A percentile compares a stretch with the other conserved stretches of the same genome.
Evolutionary conservation across 2,113 vertebrate genomes (phyloP).

Genomic region (Chionis minor): DNA sequence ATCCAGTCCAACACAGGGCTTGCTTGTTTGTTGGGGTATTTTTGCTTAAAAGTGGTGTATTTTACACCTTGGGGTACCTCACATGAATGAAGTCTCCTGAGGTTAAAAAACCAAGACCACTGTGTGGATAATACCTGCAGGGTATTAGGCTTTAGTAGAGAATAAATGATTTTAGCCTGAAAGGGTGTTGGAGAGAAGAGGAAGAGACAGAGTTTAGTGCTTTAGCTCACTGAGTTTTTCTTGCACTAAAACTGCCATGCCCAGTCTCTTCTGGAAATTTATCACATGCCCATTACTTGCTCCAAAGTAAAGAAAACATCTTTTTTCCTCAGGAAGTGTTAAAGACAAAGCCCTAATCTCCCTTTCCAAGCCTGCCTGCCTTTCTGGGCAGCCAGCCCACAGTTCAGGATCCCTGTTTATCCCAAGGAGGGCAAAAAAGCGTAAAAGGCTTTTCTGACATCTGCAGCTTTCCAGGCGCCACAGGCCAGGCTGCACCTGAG

Average conservation of each 20-base stretch:
- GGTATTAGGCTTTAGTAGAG: background rate
- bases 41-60: background rate
- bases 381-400: background rate
- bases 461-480: rapidly evolving
- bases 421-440: background rate
- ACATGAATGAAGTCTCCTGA: background rate
- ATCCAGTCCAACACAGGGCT: background rate
- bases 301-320: background rate
- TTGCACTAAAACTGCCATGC: background rate
- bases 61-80: background rate
- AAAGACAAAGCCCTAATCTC: background rate
- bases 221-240: background rate
- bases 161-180: background rate
- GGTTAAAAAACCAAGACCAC: rapidly evolving
- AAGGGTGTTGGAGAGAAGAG: background rate
- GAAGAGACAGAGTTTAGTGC: background rate
- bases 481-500: background rate
- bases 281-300: background rate
- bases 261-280: background rate
- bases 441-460: background rate
- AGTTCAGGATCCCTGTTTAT: background rate
- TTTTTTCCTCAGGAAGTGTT: background rate
- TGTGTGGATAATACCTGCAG: background rate
- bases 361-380: background rate
- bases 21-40: background rate